Conservation (phyloP, 2,888 invertebrate species). For the Salpingus planirostris region DNA sequence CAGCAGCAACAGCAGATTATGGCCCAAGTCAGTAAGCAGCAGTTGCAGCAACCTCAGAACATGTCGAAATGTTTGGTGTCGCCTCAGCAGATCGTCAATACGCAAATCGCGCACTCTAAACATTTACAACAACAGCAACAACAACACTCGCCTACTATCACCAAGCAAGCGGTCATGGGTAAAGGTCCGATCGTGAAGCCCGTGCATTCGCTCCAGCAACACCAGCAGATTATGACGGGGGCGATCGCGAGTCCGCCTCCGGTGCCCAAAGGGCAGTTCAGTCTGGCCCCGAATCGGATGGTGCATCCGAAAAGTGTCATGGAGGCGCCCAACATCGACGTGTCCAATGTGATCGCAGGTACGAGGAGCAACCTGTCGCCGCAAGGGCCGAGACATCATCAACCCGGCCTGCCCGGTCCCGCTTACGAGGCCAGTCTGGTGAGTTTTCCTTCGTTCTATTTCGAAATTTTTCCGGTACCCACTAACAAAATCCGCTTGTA, state of each 20-base stretch:
- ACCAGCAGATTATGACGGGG: constrained; percentile 41
- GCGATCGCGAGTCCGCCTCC: constrained; percentile 19
- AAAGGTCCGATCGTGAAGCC: constrained; percentile 27
- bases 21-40: constrained; percentile 15
- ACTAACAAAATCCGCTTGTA: constrained; percentile 18
- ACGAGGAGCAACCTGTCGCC: constrained; percentile 40
- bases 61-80: no score
- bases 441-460: constrained; percentile 37
- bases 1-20: constrained; percentile 24
- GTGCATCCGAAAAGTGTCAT: constrained; percentile 41
- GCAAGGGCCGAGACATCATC: constrained; percentile 47
- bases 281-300: constrained; percentile 49
- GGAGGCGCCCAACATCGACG: constrained; percentile 49
- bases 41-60: constrained; percentile 1
- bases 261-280: constrained; percentile 38
- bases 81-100: constrained; percentile 29
- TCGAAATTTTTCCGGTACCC: background rate
- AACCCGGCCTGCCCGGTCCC: constrained; percentile 50
- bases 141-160: no score
- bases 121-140: constrained; percentile 32
- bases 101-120: constrained; percentile 42
- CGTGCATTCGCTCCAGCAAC: constrained; percentile 20
- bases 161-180: constrained; percentile 35
- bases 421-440: constrained; percentile 64
- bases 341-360: constrained; percentile 49